These are phyloP conservation scores for Phytoseiulus persimilis DNA, from an alignment of 2,888 invertebrate genomes.

Conservation along the genomic window DNA sequence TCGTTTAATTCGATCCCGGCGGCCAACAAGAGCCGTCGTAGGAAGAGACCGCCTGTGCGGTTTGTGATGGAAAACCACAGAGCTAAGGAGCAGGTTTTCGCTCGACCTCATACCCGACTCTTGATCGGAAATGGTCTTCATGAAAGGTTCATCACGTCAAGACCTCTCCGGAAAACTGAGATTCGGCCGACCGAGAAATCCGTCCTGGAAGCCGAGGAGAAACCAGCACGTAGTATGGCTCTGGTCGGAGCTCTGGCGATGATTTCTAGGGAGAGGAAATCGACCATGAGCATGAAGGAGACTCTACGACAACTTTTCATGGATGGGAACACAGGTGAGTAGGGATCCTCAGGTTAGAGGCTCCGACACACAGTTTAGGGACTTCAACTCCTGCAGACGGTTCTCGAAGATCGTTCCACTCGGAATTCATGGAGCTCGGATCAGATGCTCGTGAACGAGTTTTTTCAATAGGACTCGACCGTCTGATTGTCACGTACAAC, in stretches of 20 bases:
- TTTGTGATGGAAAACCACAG: neutral
- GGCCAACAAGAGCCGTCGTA: too few relatives aligned
- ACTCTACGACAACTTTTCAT: neutral
- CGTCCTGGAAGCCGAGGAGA: neutral
- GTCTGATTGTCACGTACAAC: neutral
- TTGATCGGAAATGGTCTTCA: neutral
- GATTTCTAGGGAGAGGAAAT: neutral
- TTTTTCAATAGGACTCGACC: constrained; percentile 1
- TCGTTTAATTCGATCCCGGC: too few relatives aligned
- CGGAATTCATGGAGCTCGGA: too few relatives aligned
- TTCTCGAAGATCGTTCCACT: too few relatives aligned
- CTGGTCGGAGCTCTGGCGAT: neutral
- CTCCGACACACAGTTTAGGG: too few relatives aligned
- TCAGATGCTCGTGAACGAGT: too few relatives aligned
- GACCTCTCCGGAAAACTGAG: neutral
- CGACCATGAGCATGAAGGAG: neutral
- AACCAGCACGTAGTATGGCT: neutral
- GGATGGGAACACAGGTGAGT: constrained; percentile 7
- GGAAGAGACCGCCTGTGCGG: too few relatives aligned
- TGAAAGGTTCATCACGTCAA: neutral
- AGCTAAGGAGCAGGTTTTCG: neutral
- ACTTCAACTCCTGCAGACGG: too few relatives aligned
- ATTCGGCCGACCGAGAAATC: neutral
- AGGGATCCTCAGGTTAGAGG: neutral
- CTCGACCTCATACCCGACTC: neutral